Conservation (phyloP, 92 coral and sea anemone species). For the Parazoanthus atlanticus region DNA sequence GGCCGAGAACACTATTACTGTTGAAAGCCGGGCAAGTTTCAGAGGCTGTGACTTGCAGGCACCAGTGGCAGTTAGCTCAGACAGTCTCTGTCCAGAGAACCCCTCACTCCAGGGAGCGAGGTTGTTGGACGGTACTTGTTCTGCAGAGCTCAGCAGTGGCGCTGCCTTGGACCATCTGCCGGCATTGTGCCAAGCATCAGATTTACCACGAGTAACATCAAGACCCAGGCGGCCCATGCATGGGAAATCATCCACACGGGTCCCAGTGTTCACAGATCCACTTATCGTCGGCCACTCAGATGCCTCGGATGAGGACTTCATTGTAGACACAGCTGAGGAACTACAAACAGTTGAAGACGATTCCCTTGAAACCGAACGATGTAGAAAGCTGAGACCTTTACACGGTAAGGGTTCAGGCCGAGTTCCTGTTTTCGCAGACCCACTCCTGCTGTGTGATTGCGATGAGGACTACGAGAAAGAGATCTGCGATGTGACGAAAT, state of each 20-base stretch:
- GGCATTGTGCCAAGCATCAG: neutral
- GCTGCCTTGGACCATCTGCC: neutral
- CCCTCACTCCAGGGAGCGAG: neutral
- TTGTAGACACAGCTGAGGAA: neutral
- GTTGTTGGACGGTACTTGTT: neutral
- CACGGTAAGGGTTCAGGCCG: conserved; percentile 40
- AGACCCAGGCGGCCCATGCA: conserved; percentile 27
- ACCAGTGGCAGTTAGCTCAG: neutral
- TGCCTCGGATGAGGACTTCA: neutral
- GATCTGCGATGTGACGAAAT: neutral
- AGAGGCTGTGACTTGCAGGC: neutral
- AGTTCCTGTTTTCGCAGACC: conserved; percentile 20
- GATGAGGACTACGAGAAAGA: conserved; percentile 24
- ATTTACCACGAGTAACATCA: neutral
- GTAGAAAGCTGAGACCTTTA: conserved; percentile 30
- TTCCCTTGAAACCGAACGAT: neutral
- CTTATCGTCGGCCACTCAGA: conserved; percentile 16
- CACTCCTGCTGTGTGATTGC: conserved; percentile 7
- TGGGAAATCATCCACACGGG: conserved; percentile 26
- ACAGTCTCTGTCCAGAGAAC: neutral
- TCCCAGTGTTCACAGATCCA: conserved; percentile 43
- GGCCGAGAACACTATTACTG: neutral
- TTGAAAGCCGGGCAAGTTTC: neutral
- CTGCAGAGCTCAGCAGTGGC: neutral
- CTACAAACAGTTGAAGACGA: neutral